phyloP scores from a whole-genome alignment of 2,797 vertebrate species.

The Rhynchonycteris naso region DNA sequence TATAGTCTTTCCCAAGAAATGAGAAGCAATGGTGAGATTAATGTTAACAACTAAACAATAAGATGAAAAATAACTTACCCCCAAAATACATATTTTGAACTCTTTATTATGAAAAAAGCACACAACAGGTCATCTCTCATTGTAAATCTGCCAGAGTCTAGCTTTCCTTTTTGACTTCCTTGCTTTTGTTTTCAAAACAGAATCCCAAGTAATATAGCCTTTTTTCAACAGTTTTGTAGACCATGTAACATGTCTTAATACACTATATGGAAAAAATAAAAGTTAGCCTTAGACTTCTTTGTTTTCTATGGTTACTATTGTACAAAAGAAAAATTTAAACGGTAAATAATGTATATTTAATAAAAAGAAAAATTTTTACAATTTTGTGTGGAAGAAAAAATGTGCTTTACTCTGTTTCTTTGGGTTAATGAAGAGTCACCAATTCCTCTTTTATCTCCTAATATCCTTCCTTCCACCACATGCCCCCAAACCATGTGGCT shows the following conservation, averaged over 20 bases:
- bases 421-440: conserved; percentile 65
- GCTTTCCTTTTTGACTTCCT: conserved; percentile 76
- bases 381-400: conserved; percentile 88
- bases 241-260: conserved; percentile 85
- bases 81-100: neutral
- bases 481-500: conserved; percentile 42
- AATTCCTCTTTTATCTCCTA: conserved; percentile 37
- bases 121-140: conserved; percentile 54
- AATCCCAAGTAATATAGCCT: conserved; percentile 84
- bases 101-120: conserved; percentile 59
- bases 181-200: conserved; percentile 79
- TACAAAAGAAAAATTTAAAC: conserved; percentile 90
- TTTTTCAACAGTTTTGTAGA: conserved; percentile 86
- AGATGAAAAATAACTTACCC: neutral
- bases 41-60: conserved; percentile 18
- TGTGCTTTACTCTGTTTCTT: conserved; percentile 82
- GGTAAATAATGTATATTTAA: conserved; percentile 97
- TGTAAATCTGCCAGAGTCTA: conserved; percentile 54
- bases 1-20: neutral
- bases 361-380: conserved; percentile 93
- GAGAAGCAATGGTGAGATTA: neutral
- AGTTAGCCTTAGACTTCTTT: conserved; percentile 88
- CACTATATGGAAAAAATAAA: conserved; percentile 79
- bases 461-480: conserved; percentile 68
- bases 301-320: conserved; percentile 93